These are phyloP conservation scores for Stictonetta naevosa DNA, from an alignment of 2,113 vertebrate genomes.

Conservation along the genomic window DNA sequence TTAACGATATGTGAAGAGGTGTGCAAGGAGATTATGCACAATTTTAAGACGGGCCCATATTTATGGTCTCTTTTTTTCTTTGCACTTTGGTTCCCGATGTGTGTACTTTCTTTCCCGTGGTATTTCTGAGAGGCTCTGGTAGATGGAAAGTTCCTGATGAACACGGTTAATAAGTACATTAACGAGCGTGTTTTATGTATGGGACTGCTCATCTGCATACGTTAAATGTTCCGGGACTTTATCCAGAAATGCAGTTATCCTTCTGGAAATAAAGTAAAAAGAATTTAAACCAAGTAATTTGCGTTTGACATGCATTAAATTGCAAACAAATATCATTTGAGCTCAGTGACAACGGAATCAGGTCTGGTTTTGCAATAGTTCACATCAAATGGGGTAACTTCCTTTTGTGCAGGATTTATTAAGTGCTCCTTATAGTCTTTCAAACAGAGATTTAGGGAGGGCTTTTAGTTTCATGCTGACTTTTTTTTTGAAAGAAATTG, in stretches of 20 bases:
- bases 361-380: not conserved
- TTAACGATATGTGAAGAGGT: not conserved
- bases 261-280: not conserved
- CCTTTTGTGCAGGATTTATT: not conserved
- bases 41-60: not conserved
- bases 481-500: not conserved
- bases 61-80: not conserved
- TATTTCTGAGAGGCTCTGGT: not conserved
- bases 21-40: not conserved
- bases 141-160: not conserved
- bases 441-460: not conserved
- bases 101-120: rapidly evolving
- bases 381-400: not conserved
- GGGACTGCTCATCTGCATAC: not conserved
- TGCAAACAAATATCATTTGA: not conserved
- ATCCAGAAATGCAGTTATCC: not conserved
- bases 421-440: not conserved
- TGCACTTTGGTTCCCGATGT: not conserved
- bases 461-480: not conserved
- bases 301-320: not conserved
- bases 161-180: not conserved
- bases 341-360: not conserved
- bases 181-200: not conserved
- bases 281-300: not conserved
- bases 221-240: not conserved